A percentile compares a stretch with the other conserved stretches of the same genome.
phyloP scores from a whole-genome alignment of 2,888 invertebrate species.

The Brachycybe producta region DNA sequence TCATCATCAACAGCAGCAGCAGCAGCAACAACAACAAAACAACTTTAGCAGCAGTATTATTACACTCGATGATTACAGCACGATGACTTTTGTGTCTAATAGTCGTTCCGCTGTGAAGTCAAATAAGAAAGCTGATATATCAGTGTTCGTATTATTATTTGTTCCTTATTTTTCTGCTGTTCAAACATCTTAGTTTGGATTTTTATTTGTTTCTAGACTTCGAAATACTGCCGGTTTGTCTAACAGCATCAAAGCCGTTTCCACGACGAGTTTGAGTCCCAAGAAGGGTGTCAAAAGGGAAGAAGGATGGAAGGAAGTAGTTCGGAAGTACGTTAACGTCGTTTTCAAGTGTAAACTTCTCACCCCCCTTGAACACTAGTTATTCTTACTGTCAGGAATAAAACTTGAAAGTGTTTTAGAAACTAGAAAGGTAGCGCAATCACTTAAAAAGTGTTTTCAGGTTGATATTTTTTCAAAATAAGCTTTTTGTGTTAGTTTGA shows the following conservation, averaged over 20 bases:
- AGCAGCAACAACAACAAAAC: neutral
- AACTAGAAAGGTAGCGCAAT: too few relatives aligned
- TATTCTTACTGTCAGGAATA: too few relatives aligned
- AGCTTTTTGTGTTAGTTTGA: too few relatives aligned
- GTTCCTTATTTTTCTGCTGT: too few relatives aligned
- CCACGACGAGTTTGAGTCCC: constrained; percentile 43
- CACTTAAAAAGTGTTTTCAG: too few relatives aligned
- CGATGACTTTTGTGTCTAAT: neutral
- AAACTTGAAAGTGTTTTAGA: too few relatives aligned
- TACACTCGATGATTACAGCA: neutral
- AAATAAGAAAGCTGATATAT: constrained; percentile 3
- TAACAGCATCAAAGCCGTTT: constrained; percentile 13
- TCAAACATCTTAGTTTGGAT: neutral
- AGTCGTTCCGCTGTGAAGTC: neutral
- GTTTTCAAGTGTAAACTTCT: too few relatives aligned
- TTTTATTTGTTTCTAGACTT: neutral
- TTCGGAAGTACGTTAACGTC: constrained; percentile 63
- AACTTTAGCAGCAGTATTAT: constrained; percentile 1
- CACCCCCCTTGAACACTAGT: too few relatives aligned
- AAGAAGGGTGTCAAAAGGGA: constrained; percentile 57
- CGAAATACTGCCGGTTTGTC: constrained; percentile 9
- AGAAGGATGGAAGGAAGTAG: constrained; percentile 96
- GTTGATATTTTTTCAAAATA: too few relatives aligned
- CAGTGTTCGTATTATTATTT: too few relatives aligned
- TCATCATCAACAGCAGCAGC: too few relatives aligned